A percentile compares a stretch with the other conserved stretches of the same genome.
These are phyloP conservation scores for Laticauda laticaudata DNA, from an alignment of 2,113 vertebrate species.

Conservation along the genomic window DNA sequence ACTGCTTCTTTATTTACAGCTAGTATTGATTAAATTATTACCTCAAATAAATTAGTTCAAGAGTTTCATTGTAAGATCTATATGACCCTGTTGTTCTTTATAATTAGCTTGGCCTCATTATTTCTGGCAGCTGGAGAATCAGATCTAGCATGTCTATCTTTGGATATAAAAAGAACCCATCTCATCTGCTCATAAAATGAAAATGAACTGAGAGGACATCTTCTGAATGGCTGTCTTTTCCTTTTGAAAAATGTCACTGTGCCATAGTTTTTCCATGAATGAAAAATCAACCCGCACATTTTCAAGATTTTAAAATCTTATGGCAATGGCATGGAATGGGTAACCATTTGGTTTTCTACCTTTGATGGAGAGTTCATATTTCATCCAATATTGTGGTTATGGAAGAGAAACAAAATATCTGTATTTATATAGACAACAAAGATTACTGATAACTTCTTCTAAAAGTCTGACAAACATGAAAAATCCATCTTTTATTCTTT, in stretches of 20 bases:
- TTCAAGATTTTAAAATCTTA: neutral
- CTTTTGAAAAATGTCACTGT: neutral
- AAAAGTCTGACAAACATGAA: neutral
- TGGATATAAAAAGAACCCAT: neutral
- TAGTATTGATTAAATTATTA: neutral
- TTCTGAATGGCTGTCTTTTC: neutral
- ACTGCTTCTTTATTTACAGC: neutral
- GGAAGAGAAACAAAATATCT: neutral
- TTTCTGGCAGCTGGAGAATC: neutral
- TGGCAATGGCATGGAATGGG: neutral
- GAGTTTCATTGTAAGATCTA: neutral
- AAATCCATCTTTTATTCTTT: neutral
- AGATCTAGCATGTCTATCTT: neutral
- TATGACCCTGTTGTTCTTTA: neutral
- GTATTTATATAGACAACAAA: neutral
- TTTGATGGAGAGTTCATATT: neutral
- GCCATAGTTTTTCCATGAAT: neutral
- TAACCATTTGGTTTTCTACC: neutral
- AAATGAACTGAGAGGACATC: neutral
- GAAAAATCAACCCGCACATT: neutral
- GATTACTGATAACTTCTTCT: neutral
- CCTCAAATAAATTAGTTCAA: neutral
- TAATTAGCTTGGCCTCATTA: neutral
- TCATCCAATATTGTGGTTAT: neutral
- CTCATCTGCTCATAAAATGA: neutral